Conservation (phyloP, 2,888 invertebrate genomes). For the Synanthedon andrenaeformis region DNA sequence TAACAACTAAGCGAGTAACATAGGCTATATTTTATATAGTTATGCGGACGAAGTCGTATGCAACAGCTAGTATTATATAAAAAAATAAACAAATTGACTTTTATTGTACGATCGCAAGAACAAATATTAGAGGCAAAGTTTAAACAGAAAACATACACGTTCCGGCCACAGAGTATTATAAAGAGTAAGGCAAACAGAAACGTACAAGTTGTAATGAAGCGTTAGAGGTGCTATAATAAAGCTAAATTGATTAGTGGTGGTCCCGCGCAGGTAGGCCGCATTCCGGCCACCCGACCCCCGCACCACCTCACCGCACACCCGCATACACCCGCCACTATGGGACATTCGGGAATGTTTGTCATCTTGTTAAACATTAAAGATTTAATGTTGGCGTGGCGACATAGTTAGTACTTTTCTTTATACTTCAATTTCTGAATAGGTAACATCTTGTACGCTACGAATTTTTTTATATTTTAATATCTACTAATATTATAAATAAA, state of each 20-base stretch:
- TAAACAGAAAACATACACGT: constrained; percentile 21
- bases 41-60: too few species aligned
- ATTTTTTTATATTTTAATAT: too few species aligned
- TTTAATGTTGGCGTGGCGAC: background rate
- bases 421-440: too few species aligned
- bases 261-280: constrained; percentile 65
- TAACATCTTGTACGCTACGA: too few species aligned
- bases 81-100: background rate
- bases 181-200: constrained; percentile 48
- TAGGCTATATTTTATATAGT: too few species aligned
- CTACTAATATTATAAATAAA: too few species aligned
- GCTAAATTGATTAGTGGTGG: constrained; percentile 68
- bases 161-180: constrained; percentile 21
- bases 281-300: constrained; percentile 35
- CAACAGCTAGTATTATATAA: too few species aligned
- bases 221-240: constrained; percentile 65
- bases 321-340: constrained; percentile 4
- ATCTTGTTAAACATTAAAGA: constrained; percentile 30
- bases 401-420: background rate
- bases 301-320: constrained; percentile 5
- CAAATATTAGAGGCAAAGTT: constrained; percentile 1
- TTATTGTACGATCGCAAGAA: too few species aligned
- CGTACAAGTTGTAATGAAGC: constrained; percentile 57
- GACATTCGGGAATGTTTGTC: constrained; percentile 39
- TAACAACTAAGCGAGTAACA: too few species aligned